Percentiles rank a stretch among this genome's conserved stretches.
Evolutionary conservation across 2,797 vertebrate genomes (phyloP).

Genomic region (Myotis vivesi): DNA sequence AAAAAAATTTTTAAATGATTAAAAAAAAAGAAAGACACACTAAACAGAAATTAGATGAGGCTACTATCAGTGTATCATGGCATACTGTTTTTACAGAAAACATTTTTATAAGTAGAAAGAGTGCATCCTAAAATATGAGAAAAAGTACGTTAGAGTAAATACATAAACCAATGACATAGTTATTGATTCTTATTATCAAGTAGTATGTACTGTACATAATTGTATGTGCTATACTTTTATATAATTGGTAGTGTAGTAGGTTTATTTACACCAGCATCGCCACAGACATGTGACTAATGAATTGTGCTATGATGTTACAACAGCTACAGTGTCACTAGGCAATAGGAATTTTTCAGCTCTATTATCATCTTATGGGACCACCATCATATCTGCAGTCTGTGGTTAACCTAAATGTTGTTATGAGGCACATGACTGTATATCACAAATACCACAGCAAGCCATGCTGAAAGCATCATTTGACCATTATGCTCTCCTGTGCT

Average conservation of each 20-base stretch:
- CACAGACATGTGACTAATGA: not conserved
- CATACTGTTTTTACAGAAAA: not conserved
- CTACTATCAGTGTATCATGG: not conserved
- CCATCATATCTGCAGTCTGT: not conserved
- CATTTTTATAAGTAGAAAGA: not conserved
- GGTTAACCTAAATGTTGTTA: not conserved
- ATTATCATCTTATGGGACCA: not conserved
- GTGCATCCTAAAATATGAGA: not conserved
- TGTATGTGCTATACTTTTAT: not conserved
- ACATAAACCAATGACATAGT: not conserved
- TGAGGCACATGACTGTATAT: not conserved
- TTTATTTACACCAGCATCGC: not conserved
- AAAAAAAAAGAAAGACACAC: too few species aligned
- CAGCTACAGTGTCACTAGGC: not conserved
- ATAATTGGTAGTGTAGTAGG: not conserved
- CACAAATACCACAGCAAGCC: not conserved
- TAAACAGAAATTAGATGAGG: not conserved
- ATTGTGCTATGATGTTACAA: not conserved
- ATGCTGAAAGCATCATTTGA: not conserved
- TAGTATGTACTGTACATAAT: not conserved
- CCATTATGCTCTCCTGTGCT: not conserved
- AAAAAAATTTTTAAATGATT: too few species aligned
- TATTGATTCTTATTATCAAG: not conserved
- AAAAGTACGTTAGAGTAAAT: not conserved
- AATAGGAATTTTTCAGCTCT: not conserved